Percentiles rank a stretch among this genome's conserved stretches.
Conservation (phyloP, 2,113 vertebrate genomes). For the Chionomys nivalis region DNA sequence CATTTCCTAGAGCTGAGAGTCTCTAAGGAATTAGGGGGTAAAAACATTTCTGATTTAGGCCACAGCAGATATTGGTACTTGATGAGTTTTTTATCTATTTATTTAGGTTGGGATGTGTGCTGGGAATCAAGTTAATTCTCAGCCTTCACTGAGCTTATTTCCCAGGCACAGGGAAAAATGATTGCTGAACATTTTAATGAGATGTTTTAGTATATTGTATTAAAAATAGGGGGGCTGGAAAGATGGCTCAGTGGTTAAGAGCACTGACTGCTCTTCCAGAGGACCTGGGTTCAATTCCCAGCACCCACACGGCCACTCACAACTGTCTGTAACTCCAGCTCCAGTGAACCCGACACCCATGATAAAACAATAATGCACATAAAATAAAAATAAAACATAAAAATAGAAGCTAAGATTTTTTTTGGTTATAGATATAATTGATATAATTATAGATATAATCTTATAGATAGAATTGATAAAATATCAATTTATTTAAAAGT, state of each 20-base stretch:
- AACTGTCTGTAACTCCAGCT: no score
- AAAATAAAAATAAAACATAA: no score
- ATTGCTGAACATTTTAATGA: neutral
- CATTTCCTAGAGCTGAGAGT: neutral
- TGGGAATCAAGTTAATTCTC: neutral
- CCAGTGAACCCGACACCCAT: no score
- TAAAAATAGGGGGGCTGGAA: neutral
- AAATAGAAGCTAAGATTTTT: slow-evolving; percentile 23
- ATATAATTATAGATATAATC: slow-evolving; percentile 33
- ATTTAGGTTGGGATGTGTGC: neutral
- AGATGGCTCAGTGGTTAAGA: no score
- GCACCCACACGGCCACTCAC: no score
- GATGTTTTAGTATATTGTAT: neutral
- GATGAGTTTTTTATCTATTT: neutral
- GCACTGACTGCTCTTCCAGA: no score
- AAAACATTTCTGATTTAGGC: neutral
- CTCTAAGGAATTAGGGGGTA: slow-evolving; percentile 3
- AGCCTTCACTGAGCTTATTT: neutral
- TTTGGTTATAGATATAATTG: neutral
- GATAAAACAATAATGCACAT: no score
- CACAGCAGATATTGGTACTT: neutral
- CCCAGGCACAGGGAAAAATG: neutral
- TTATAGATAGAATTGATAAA: slow-evolving; percentile 20
- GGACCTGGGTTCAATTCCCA: no score
- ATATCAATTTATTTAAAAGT: slow-evolving; percentile 29